Conservation (phyloP, 2,888 invertebrate species). For the Pachliopta kotzebuea region DNA sequence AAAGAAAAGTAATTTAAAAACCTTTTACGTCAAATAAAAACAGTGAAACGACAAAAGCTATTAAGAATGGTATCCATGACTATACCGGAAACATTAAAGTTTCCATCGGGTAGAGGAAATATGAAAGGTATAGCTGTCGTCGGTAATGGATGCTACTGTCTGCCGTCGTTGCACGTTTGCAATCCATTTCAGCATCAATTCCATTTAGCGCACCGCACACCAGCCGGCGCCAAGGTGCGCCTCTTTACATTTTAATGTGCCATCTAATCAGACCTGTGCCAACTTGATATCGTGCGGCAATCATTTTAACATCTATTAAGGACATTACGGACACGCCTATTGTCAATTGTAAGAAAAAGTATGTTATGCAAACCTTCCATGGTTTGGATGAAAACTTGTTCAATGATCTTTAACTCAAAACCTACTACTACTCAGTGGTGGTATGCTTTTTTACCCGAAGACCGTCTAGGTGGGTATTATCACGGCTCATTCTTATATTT, state of each 20-base stretch:
- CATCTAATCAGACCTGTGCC: constrained; percentile 34
- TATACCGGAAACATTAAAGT: constrained; percentile 18
- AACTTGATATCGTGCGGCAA: constrained; percentile 17
- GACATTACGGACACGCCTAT: not conserved
- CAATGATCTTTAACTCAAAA: no score
- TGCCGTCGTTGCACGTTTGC: constrained; percentile 42
- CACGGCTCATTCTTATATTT: no score
- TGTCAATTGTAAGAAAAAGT: not conserved
- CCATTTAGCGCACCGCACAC: constrained; percentile 49
- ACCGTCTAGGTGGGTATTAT: no score
- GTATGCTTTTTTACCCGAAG: no score
- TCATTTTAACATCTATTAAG: constrained; percentile 12
- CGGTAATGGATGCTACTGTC: constrained; percentile 60
- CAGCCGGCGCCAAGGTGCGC: constrained; percentile 46
- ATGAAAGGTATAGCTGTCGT: constrained; percentile 33
- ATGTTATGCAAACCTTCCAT: not conserved
- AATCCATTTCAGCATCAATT: constrained; percentile 62
- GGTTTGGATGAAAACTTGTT: no score
- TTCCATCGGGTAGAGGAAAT: constrained; percentile 23
- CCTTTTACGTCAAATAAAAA: constrained; percentile 9
- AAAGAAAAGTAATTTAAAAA: not conserved
- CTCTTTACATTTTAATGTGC: constrained; percentile 52
- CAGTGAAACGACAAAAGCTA: constrained; percentile 1
- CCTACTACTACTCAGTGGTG: no score
- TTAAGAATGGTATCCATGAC: constrained; percentile 9